Conservation (phyloP, 2,113 vertebrate genomes). For the Xyliphius kryptos region DNA sequence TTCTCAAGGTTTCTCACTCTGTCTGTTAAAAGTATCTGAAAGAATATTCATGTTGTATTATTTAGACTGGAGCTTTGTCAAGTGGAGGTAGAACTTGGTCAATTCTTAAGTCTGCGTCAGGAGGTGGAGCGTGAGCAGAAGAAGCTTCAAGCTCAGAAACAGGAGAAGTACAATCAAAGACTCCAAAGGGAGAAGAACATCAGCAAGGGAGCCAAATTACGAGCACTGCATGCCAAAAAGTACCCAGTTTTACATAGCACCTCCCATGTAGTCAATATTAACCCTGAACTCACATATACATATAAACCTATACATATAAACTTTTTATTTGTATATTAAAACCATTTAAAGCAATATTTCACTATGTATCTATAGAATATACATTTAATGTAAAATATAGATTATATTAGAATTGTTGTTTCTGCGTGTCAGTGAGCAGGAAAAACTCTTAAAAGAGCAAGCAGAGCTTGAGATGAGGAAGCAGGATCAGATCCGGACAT, state of each 20-base stretch:
- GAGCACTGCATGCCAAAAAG: slow-evolving; percentile 51
- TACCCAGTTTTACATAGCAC: neutral
- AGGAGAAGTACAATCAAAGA: slow-evolving; percentile 44
- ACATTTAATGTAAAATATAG: neutral
- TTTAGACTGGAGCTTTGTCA: slow-evolving; percentile 67
- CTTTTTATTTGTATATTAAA: no score
- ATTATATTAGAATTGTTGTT: slow-evolving; percentile 8
- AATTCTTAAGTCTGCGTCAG: slow-evolving; percentile 45
- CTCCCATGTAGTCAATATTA: neutral
- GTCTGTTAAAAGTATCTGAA: no score
- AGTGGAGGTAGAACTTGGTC: slow-evolving; percentile 65
- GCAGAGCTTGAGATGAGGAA: slow-evolving; percentile 53
- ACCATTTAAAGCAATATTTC: no score
- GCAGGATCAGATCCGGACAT: slow-evolving; percentile 59
- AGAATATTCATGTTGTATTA: no score
- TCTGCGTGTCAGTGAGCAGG: slow-evolving; percentile 61
- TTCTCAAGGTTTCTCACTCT: neutral
- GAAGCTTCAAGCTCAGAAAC: slow-evolving; percentile 45
- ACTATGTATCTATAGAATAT: no score
- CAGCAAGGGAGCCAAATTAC: slow-evolving; percentile 37
- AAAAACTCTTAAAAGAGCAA: slow-evolving; percentile 42
- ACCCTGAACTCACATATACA: no score
- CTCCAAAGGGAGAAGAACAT: slow-evolving; percentile 60
- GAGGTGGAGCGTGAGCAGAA: slow-evolving; percentile 54
- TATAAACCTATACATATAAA: no score